phyloP scores from a whole-genome alignment of 2,113 vertebrate genomes.

The Saccopteryx bilineata region DNA sequence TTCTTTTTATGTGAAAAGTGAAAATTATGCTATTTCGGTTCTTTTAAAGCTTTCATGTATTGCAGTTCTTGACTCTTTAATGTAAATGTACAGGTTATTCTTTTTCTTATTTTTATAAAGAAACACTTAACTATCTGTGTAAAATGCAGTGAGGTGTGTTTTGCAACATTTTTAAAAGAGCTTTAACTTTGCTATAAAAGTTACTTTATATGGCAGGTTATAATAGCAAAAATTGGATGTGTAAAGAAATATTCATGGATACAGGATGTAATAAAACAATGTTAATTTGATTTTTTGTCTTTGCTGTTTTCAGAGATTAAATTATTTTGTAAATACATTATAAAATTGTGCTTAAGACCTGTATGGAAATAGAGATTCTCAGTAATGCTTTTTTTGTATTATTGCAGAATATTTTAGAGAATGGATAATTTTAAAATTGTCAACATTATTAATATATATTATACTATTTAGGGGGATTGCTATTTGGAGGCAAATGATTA shows the following conservation, averaged over 20 bases:
- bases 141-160: constrained; percentile 23
- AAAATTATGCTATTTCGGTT: constrained; percentile 21
- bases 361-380: background rate
- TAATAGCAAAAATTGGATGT: constrained; percentile 41
- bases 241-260: background rate
- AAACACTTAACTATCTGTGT: constrained; percentile 17
- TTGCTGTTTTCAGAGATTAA: constrained; percentile 36
- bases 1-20: background rate
- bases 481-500: background rate
- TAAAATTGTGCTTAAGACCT: constrained; percentile 12
- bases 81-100: constrained; percentile 43
- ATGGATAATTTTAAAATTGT: background rate
- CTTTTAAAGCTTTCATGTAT: constrained; percentile 16
- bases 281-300: constrained; percentile 57
- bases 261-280: constrained; percentile 18
- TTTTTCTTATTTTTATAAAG: constrained; percentile 74
- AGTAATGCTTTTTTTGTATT: background rate
- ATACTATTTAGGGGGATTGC: background rate
- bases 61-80: constrained; percentile 22
- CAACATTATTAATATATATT: background rate
- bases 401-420: background rate
- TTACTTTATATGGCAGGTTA: constrained; percentile 36
- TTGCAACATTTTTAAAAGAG: constrained; percentile 35
- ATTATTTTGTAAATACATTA: background rate
- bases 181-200: constrained; percentile 48